Evolutionary conservation across 2,888 invertebrate genomes (phyloP).

Genomic region (Pandemis corylana): DNA sequence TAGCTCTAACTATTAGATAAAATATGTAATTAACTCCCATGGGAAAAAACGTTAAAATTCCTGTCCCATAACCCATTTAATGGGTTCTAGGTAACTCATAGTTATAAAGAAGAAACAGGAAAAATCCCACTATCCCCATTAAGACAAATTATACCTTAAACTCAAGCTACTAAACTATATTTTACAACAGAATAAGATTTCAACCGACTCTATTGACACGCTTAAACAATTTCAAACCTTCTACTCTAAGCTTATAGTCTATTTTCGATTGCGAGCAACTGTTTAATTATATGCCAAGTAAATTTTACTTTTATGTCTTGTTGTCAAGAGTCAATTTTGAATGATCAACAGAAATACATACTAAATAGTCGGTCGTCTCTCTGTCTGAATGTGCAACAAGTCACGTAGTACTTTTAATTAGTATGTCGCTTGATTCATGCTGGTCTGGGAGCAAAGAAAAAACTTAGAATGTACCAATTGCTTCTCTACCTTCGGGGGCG

Average conservation of each 20-base stretch:
- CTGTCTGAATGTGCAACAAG: constrained; percentile 51
- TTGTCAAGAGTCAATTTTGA: not conserved
- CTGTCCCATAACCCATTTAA: not conserved
- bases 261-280: not conserved
- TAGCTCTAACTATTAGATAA: not conserved
- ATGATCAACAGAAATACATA: not conserved
- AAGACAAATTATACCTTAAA: not conserved
- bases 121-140: constrained; percentile 6
- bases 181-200: not conserved
- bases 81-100: constrained; percentile 21
- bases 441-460: no score
- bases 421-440: not conserved
- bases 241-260: not conserved
- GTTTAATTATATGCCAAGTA: not conserved
- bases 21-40: constrained; percentile 5
- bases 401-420: constrained; percentile 45
- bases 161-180: not conserved
- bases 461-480: not conserved
- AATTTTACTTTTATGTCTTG: not conserved
- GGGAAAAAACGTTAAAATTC: constrained; percentile 2
- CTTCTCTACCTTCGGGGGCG: no score
- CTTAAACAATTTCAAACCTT: not conserved
- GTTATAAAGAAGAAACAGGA: constrained; percentile 1
- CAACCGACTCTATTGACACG: not conserved
- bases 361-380: constrained; percentile 49